Conservation (phyloP, 1,140 invertebrate genomes). For the Campoletis sonorensis region DNA sequence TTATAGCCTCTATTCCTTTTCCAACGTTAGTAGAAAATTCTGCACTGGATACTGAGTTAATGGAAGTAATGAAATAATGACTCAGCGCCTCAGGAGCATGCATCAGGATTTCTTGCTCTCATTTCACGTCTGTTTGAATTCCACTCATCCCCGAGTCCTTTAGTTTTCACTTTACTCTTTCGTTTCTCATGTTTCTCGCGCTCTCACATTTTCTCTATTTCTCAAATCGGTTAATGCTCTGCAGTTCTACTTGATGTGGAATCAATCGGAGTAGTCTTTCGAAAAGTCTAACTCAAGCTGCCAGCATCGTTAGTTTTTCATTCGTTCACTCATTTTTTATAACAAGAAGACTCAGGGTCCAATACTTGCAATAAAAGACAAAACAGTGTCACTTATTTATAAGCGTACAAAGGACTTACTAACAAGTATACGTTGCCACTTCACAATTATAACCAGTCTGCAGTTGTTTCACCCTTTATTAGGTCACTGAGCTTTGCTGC, state of each 20-base stretch:
- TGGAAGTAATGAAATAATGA: slow-evolving; percentile 71
- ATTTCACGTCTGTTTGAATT: slow-evolving; percentile 15
- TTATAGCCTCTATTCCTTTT: too few relatives aligned
- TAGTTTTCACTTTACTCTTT: background rate
- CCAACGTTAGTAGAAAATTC: too few relatives aligned
- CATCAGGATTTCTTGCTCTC: background rate
- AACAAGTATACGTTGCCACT: slow-evolving; percentile 11
- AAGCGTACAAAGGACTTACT: background rate
- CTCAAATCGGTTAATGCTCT: background rate
- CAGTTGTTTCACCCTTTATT: background rate
- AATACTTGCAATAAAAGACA: too few relatives aligned
- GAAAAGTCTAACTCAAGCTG: slow-evolving; percentile 59
- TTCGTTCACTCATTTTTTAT: too few relatives aligned
- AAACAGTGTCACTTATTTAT: too few relatives aligned
- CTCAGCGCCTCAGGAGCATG: slow-evolving; percentile 17
- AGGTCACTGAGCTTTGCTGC: background rate
- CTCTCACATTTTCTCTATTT: background rate
- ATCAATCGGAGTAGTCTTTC: slow-evolving; percentile 53
- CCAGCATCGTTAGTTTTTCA: slow-evolving; percentile 32
- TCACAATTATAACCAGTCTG: background rate
- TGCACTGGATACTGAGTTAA: slow-evolving; percentile 73
- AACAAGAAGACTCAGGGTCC: too few relatives aligned
- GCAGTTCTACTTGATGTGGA: background rate
- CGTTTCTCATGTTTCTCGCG: background rate
- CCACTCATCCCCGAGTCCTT: slow-evolving; percentile 8